Base-by-base conservation (phyloP, 1,140 invertebrate genomes). In the Tetragnatha versicolor region DNA sequence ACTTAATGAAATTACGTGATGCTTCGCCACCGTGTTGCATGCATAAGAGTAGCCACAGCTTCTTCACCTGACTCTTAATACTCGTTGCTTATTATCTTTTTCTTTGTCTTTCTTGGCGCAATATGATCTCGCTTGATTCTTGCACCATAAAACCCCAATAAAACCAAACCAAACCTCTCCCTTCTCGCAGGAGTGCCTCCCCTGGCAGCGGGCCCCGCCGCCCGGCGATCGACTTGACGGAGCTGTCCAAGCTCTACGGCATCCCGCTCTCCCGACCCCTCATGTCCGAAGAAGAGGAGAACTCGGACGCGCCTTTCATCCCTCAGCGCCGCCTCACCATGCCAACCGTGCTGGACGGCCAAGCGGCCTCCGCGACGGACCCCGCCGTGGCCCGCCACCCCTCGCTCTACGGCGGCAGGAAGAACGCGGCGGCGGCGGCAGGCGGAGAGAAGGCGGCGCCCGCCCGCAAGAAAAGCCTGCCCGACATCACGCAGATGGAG, bases 381-480 rank as follows among this genome's bases (percentile, higher is more conserved):
- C 49, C 49, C 9, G 66, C 61, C 2, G 12, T 70, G 17, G 49
- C 58, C 2, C n/a, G 79, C 17, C 66, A 53, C 2, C 55, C 66
- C 0, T 70, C 77, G 5, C 25, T 79, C 53, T 79, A 69, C 86
- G 69, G 85, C 83, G 66, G 83, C 83, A 42, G 81, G 77, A 33
- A 80, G 55, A 75, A 77, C n/a, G 42, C 72, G 81, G 61, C 78
- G 79, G 27, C 82, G 75, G 27, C 81, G 80, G 39, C 81, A 81
- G n/a, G n/a, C n/a, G n/a, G n/a, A n/a, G n/a, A n/a, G n/a, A n/a
- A n/a, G n/a, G n/a, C n/a, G n/a, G n/a, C n/a, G n/a, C 42, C 10
- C 4, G 72, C 39, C 4, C 22, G 95, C 82, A 96, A 98, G 89
- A 96, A 97, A 89, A 95, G 96, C 83, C 89, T 99, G 87, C 97